Base-by-base conservation (phyloP, 2,888 invertebrate species). In the Nezara viridula region DNA sequence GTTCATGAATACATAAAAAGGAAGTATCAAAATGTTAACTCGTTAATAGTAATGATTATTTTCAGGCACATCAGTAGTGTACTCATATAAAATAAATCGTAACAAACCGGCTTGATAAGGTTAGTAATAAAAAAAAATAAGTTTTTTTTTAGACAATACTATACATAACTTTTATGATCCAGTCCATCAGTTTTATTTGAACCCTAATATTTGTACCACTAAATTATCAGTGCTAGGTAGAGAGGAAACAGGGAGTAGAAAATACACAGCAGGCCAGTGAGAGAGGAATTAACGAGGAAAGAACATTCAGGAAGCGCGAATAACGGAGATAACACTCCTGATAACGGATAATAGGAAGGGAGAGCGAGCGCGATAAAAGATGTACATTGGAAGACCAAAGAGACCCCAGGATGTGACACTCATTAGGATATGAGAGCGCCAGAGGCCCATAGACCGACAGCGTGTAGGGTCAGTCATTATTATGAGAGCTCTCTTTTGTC, bases 391-490 rank as follows among this genome's bases (percentile, higher is more conserved):
- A 7, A 24, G 40, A 4, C 40, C 40, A 77, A 77, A 77, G 77
- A 21, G 40, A 37, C 4, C 27, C 14, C 73, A 73, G 27, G 77
- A 40, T 77, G 40, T 77, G 77, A 40, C 77, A 77, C 77, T 77
- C 77, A 77, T 77, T 77, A 77, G 40, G 77, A 77, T 77, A 77
- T 40, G 77, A 77, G 77, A 9, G 19, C 37, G 37, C 73, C 73
- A 73, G n/a, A n/a, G n/a, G n/a, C n/a, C n/a, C n/a, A n/a, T 21
- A 73, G 77, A 21, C 9, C 77, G 40, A 40, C 40, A 40, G 77
- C 77, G 40, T 77, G 77, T 77, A 44, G 40, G 77, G 77, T 40
- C 77, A 77, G 77, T 77, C 77, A 77, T 77, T 77, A 77, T 77
- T 77, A 44, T 44, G 77, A 77, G 77, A 77, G 77, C 77, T 21